These are phyloP conservation scores for Phanerotoma sp. DNA, from an alignment of 2,888 invertebrate species.

Conservation along the genomic window DNA sequence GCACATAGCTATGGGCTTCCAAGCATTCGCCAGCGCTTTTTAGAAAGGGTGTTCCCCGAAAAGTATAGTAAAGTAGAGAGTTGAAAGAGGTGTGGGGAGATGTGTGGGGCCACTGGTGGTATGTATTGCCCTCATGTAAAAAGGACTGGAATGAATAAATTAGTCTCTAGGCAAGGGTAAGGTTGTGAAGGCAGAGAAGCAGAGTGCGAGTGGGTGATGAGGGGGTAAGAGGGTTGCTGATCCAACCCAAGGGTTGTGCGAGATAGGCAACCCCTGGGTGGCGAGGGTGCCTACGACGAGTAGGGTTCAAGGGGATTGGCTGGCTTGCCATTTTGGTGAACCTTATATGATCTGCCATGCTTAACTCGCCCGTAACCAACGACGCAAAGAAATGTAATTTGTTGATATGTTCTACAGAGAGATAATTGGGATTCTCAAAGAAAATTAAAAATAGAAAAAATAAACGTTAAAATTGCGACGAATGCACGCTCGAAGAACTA, in stretches of 20 bases:
- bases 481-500: slow-evolving; percentile 10
- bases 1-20: slow-evolving; percentile 49
- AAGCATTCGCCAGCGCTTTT: slow-evolving; percentile 50
- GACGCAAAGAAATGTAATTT: background rate
- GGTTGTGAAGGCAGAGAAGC: too few relatives aligned
- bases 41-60: slow-evolving; percentile 51
- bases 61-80: slow-evolving; percentile 34
- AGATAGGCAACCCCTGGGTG: slow-evolving; percentile 30
- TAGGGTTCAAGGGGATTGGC: slow-evolving; percentile 39
- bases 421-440: slow-evolving; percentile 8
- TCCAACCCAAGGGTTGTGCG: slow-evolving; percentile 29
- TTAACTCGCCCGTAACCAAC: slow-evolving; percentile 7
- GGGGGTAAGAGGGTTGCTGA: slow-evolving; percentile 28
- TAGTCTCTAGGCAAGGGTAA: slow-evolving; percentile 41
- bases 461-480: too few relatives aligned
- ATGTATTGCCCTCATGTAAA: slow-evolving; percentile 49
- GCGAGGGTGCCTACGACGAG: slow-evolving; percentile 31
- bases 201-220: too few relatives aligned
- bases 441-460: slow-evolving; percentile 10
- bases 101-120: too few relatives aligned
- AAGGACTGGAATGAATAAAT: slow-evolving; percentile 56
- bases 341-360: slow-evolving; percentile 32
- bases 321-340: slow-evolving; percentile 54
- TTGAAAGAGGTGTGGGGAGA: too few relatives aligned
- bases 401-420: slow-evolving; percentile 1